These are phyloP conservation scores for Anaspis maculata DNA, from an alignment of 2,888 invertebrate genomes.

Conservation along the genomic window DNA sequence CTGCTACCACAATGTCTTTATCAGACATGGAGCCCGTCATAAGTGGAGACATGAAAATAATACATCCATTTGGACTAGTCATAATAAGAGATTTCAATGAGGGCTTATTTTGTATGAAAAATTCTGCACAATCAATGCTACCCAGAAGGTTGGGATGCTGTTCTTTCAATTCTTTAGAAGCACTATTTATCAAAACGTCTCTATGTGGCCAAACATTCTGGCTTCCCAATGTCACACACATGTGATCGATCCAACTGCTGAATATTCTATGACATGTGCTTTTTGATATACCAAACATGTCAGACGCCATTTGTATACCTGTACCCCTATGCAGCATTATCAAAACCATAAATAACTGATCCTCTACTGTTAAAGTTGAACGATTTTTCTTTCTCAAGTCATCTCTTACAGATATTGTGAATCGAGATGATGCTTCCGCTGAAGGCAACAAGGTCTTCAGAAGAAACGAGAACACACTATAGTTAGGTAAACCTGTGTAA, in stretches of 20 bases:
- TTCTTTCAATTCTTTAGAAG: conserved; percentile 10
- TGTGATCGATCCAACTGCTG: conserved; percentile 1
- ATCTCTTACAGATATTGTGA: background rate
- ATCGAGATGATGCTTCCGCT: background rate
- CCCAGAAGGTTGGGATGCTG: conserved; percentile 13
- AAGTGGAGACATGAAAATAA: background rate
- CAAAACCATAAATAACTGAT: background rate
- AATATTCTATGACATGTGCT: background rate
- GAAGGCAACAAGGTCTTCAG: background rate
- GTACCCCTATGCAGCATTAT: background rate
- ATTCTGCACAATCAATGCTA: conserved; percentile 15
- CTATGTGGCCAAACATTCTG: conserved; percentile 14
- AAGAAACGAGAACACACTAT: background rate
- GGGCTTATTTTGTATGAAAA: conserved; percentile 12
- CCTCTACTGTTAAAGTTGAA: background rate
- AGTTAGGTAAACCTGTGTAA: background rate
- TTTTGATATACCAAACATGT: conserved; percentile 1
- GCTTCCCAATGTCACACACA: conserved; percentile 6
- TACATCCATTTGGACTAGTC: conserved; percentile 4
- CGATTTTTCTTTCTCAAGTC: background rate
- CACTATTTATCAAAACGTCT: conserved; percentile 11
- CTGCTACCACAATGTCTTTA: conserved; percentile 12
- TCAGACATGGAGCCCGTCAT: conserved; percentile 10
- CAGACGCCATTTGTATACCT: background rate
- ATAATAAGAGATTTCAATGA: conserved; percentile 17